These are phyloP conservation scores for Palythoa grandis DNA, from an alignment of 92 coral and sea anemone species.

Conservation along the genomic window DNA sequence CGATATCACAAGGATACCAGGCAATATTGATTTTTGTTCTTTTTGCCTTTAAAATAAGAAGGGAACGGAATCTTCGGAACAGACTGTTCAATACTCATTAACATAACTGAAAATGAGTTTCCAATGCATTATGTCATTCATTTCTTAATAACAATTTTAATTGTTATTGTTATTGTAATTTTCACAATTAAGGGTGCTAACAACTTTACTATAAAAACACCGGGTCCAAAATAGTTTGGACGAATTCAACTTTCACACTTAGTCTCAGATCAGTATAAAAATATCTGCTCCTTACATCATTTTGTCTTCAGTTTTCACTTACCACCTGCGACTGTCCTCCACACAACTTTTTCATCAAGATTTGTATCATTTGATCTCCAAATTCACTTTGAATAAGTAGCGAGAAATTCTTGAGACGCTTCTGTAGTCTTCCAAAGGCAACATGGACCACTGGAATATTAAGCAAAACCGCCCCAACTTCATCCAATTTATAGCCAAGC, in stretches of 20 bases:
- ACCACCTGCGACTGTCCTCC: constrained; percentile 66
- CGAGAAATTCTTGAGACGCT: constrained; percentile 59
- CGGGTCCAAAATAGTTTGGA: neutral
- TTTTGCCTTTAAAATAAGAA: too few species aligned
- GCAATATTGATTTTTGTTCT: too few species aligned
- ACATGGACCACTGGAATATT: constrained; percentile 66
- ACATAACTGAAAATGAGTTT: too few species aligned
- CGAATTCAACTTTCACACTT: neutral
- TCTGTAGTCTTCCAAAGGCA: constrained; percentile 56
- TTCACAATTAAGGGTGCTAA: too few species aligned
- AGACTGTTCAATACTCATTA: too few species aligned
- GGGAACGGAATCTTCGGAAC: too few species aligned
- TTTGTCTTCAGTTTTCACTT: constrained; percentile 18
- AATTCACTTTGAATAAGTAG: constrained; percentile 57
- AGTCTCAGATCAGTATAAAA: neutral
- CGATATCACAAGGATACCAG: too few species aligned
- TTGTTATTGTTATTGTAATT: too few species aligned
- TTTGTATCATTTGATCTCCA: constrained; percentile 49
- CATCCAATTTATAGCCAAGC: constrained; percentile 40
- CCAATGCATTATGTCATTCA: too few species aligned
- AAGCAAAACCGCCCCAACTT: constrained; percentile 31
- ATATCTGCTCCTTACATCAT: neutral
- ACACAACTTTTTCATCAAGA: constrained; percentile 44
- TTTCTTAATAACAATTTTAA: too few species aligned
- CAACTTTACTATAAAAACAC: too few species aligned